Percentiles rank a stretch among this genome's conserved stretches.
Conservation (phyloP, 2,888 invertebrate species). For the Scaptodrosophila latifasciaeformis region DNA sequence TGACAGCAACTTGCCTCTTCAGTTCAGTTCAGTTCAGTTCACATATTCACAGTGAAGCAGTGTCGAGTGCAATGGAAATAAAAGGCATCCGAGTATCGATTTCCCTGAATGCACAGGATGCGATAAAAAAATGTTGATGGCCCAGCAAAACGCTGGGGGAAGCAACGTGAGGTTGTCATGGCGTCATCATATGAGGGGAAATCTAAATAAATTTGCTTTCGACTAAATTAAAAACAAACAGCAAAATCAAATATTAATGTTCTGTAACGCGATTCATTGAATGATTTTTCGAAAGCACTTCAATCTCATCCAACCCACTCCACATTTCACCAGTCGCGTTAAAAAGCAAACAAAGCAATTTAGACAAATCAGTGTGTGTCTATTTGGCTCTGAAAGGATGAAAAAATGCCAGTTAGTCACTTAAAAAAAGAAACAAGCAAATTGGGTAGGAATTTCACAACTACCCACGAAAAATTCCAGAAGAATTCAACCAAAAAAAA, state of each 20-base stretch:
- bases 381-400: conserved; percentile 31
- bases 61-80: conserved; percentile 11
- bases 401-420: not conserved
- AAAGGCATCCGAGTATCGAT: conserved; percentile 41
- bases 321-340: too few relatives aligned
- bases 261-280: conserved; percentile 45
- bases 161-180: too few relatives aligned
- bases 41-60: conserved; percentile 28
- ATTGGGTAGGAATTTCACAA: not conserved
- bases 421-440: not conserved
- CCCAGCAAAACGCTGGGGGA: not conserved
- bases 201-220: conserved; percentile 57
- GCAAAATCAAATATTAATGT: conserved; percentile 69
- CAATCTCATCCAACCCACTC: too few relatives aligned
- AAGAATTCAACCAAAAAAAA: conserved; percentile 32
- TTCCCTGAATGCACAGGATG: conserved; percentile 27
- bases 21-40: not conserved
- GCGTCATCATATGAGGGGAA: conserved; percentile 24
- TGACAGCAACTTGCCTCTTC: not conserved
- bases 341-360: conserved; percentile 38
- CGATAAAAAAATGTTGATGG: not conserved
- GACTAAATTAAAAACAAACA: conserved; percentile 66
- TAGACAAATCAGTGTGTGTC: conserved; percentile 42
- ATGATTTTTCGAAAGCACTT: conserved; percentile 28
- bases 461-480: not conserved